These are phyloP conservation scores for Antheraea yamamai DNA, from an alignment of 2,888 invertebrate genomes.

Conservation along the genomic window DNA sequence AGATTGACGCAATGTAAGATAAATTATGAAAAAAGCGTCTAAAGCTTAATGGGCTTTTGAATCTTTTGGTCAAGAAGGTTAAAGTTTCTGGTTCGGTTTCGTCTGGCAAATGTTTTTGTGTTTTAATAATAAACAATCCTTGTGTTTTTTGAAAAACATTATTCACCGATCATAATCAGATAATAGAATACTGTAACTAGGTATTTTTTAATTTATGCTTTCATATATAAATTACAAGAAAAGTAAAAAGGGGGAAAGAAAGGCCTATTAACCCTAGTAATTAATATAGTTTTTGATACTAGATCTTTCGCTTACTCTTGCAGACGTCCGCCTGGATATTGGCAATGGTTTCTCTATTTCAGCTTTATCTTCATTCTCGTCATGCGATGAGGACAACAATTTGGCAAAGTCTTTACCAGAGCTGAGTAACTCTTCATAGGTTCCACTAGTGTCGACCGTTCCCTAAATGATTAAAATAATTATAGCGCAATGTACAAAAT, in stretches of 20 bases:
- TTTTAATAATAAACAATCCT: neutral
- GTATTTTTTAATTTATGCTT: neutral
- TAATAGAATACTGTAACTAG: neutral
- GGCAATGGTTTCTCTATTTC: slow-evolving; percentile 59
- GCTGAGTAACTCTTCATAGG: slow-evolving; percentile 79
- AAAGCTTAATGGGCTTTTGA: no score
- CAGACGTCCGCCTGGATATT: slow-evolving; percentile 66
- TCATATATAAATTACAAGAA: neutral
- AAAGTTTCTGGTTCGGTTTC: no score
- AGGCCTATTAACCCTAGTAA: neutral
- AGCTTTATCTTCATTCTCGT: slow-evolving; percentile 65
- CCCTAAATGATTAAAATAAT: slow-evolving; percentile 62
- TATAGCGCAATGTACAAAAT: neutral
- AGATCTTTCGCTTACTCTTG: slow-evolving; percentile 55
- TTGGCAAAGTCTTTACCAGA: slow-evolving; percentile 84
- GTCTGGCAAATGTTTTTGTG: neutral
- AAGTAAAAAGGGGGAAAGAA: neutral
- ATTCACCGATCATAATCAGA: neutral
- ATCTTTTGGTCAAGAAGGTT: no score
- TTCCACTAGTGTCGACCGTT: slow-evolving; percentile 80
- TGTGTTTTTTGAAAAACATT: neutral
- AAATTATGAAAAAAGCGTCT: no score
- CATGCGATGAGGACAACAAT: slow-evolving; percentile 74
- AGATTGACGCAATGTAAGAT: neutral
- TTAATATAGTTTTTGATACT: neutral